Percentiles rank a stretch among this genome's conserved stretches.
Evolutionary conservation across 2,113 vertebrate species (phyloP).

Genomic region (Phylloscopus trochiloides): DNA sequence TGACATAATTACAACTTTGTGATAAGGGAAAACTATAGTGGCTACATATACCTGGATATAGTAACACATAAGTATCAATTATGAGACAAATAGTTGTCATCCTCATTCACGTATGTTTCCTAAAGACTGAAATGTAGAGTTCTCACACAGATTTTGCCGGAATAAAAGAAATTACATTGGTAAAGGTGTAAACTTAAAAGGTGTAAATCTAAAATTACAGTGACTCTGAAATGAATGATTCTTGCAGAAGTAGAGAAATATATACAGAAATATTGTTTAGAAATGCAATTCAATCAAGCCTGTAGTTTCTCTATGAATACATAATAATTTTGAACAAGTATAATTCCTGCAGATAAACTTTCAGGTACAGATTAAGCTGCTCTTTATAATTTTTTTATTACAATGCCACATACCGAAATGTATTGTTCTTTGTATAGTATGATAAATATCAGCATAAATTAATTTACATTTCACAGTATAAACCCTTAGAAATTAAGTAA

Average conservation of each 20-base stretch:
- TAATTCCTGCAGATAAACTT: neutral
- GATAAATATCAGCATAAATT: neutral
- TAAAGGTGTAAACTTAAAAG: neutral
- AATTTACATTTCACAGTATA: neutral
- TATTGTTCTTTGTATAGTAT: neutral
- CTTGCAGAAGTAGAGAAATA: neutral
- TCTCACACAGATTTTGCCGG: neutral
- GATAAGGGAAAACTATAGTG: slow-evolving; percentile 50
- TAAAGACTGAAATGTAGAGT: neutral
- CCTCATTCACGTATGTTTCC: neutral
- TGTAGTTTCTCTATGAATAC: neutral
- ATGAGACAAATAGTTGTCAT: neutral
- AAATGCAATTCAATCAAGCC: neutral
- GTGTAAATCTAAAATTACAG: neutral
- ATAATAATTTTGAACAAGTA: neutral
- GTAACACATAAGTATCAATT: slow-evolving; percentile 41
- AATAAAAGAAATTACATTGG: neutral
- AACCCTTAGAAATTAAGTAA: neutral
- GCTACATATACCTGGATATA: slow-evolving; percentile 38
- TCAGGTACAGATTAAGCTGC: neutral
- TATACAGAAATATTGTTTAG: neutral
- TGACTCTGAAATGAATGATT: neutral
- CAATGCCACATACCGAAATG: neutral
- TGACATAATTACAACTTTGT: slow-evolving; percentile 64
- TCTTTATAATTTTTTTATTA: neutral